Evolutionary conservation across 2,797 vertebrate species (phyloP).

Genomic region (Cyprinella venusta): DNA sequence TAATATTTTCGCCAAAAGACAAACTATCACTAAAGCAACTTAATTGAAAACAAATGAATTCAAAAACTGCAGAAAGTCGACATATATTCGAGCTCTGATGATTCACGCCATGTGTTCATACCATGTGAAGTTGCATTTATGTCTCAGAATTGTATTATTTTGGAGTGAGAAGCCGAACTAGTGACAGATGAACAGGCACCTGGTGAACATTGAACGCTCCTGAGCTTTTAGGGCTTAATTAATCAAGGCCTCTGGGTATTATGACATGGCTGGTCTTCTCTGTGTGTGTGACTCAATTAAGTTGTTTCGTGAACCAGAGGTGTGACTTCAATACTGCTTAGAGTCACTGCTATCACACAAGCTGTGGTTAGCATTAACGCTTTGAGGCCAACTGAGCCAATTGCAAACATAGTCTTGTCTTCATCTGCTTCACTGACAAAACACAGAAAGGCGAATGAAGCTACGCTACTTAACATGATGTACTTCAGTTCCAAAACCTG

Average conservation of each 20-base stretch:
- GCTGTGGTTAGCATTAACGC: conserved; percentile 60
- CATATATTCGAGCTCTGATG: not conserved
- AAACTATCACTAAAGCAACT: not conserved
- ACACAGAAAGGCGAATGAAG: conserved; percentile 22
- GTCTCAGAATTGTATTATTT: conserved; percentile 77
- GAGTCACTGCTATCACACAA: conserved; percentile 62
- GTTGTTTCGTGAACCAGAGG: conserved; percentile 77
- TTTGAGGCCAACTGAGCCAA: conserved; percentile 61
- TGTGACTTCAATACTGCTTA: conserved; percentile 72
- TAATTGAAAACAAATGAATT: not conserved
- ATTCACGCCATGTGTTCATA: conserved; percentile 68
- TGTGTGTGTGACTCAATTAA: conserved; percentile 81
- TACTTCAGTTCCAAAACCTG: not conserved
- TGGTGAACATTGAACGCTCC: conserved; percentile 78
- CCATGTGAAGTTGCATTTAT: conserved; percentile 73
- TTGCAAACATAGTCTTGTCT: conserved; percentile 50
- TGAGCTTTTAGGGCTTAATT: conserved; percentile 84
- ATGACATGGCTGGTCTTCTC: conserved; percentile 75
- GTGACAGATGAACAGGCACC: conserved; percentile 75
- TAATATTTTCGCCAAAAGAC: not conserved
- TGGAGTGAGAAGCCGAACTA: conserved; percentile 54
- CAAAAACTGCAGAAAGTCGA: not conserved
- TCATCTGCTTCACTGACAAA: conserved; percentile 41
- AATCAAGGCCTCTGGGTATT: conserved; percentile 83
- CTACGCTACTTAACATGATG: not conserved